Percentiles rank a stretch among this genome's conserved stretches.
phyloP scores from a whole-genome alignment of 2,113 vertebrate species.

The Calyptommatus sinebrachiatus region DNA sequence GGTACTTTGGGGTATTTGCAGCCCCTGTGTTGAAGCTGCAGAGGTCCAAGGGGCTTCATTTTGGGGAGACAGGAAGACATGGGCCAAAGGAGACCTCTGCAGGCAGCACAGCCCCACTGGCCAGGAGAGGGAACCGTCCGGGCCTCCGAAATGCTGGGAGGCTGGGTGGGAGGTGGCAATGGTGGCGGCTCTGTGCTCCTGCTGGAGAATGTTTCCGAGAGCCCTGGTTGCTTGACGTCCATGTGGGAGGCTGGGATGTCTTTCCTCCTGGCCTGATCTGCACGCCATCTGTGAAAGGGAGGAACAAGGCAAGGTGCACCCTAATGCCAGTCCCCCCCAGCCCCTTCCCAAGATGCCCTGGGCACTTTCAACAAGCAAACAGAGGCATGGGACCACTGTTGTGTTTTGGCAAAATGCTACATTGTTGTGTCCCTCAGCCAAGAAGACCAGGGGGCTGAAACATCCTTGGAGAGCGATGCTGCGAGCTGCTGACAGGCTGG shows the following conservation, averaged over 20 bases:
- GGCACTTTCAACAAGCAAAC: neutral
- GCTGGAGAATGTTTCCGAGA: neutral
- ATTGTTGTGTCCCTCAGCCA: neutral
- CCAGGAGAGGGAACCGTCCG: neutral
- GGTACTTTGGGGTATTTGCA: neutral
- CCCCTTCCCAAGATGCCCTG: neutral
- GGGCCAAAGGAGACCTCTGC: neutral
- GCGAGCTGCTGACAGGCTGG: too few relatives aligned
- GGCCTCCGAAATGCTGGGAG: neutral
- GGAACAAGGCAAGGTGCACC: too few relatives aligned
- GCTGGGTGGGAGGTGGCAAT: neutral
- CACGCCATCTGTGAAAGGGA: too few relatives aligned
- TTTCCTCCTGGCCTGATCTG: neutral
- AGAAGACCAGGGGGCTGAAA: neutral
- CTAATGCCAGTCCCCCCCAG: neutral
- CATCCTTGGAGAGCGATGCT: neutral
- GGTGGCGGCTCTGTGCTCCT: neutral
- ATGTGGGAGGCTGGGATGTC: neutral
- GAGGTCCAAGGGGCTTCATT: too few relatives aligned
- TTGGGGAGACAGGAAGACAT: too few relatives aligned
- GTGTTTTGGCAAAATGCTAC: slow-evolving; percentile 17
- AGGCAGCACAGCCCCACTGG: fast-evolving
- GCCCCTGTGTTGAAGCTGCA: neutral
- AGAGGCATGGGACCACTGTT: neutral
- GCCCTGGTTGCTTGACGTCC: neutral